Percentiles rank a stretch among this genome's conserved stretches.
phyloP scores from a whole-genome alignment of 2,888 invertebrate species.

The Notodromas monacha region DNA sequence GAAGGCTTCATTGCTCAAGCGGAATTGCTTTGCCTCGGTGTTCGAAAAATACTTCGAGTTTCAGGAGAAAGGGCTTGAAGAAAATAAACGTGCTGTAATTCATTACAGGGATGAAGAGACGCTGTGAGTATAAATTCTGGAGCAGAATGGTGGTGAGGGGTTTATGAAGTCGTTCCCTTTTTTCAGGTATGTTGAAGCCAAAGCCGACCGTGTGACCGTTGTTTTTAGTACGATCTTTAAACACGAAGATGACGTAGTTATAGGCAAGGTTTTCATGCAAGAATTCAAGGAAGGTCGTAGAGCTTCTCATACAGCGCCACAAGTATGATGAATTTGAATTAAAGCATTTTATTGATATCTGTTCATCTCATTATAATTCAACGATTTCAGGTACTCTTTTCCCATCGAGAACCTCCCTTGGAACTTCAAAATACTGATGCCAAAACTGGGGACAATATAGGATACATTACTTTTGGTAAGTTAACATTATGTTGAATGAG shows the following conservation, averaged over 20 bases:
- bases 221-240: constrained; percentile 96
- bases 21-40: constrained; percentile 95
- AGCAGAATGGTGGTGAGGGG: too few species aligned
- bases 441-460: constrained; percentile 76
- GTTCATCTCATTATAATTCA: too few species aligned
- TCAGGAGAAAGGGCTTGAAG: constrained; percentile 67
- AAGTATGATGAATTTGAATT: background rate
- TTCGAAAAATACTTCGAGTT: constrained; percentile 98
- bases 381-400: constrained; percentile 21
- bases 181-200: constrained; percentile 78
- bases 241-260: constrained; percentile 87
- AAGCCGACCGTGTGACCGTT: constrained; percentile 88
- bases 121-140: too few species aligned
- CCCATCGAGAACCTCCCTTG: constrained; percentile 76
- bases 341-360: too few species aligned
- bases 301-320: constrained; percentile 67
- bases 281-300: constrained; percentile 90
- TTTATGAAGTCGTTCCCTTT: constrained; percentile 8
- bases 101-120: constrained; percentile 97
- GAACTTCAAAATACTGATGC: constrained; percentile 81
- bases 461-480: constrained; percentile 92
- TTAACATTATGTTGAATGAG: constrained; percentile 5
- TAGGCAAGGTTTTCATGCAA: constrained; percentile 98
- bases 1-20: constrained; percentile 68
- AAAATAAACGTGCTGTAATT: constrained; percentile 77